Evolutionary conservation across 2,888 invertebrate species (phyloP).

Genomic region (Limnephilus auricula): DNA sequence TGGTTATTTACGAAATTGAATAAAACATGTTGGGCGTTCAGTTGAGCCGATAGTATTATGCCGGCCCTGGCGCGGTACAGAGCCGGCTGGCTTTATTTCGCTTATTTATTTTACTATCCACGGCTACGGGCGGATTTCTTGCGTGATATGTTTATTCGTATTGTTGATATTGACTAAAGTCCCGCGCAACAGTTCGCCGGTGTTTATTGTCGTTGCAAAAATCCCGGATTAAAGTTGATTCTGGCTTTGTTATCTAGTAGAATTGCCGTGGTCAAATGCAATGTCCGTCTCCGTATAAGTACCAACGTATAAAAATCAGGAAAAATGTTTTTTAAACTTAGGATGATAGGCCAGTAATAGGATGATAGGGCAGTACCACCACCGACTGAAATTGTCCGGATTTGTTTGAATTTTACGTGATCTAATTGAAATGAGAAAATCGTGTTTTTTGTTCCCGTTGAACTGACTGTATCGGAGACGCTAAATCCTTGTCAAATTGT

Average conservation of each 20-base stretch:
- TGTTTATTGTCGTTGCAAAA: constrained; percentile 25
- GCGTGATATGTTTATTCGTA: constrained; percentile 60
- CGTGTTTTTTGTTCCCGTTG: no score
- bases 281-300: not conserved
- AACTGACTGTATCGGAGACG: no score
- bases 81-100: constrained; percentile 53
- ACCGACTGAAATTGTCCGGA: no score
- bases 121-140: constrained; percentile 59
- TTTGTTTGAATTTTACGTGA: no score
- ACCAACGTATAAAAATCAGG: not conserved
- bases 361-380: not conserved
- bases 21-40: constrained; percentile 51
- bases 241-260: not conserved
- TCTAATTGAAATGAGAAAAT: no score
- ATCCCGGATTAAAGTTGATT: constrained; percentile 7
- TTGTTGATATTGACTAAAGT: constrained; percentile 57
- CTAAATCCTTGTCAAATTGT: no score
- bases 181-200: constrained; percentile 38
- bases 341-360: not conserved
- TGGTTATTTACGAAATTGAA: constrained; percentile 59
- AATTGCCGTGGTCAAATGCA: not conserved
- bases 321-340: not conserved
- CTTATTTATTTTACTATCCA: constrained; percentile 57
- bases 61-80: constrained; percentile 39
- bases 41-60: constrained; percentile 53